phyloP scores from a whole-genome alignment of 2,113 vertebrate genomes.

The Saimiri boliviensis region DNA sequence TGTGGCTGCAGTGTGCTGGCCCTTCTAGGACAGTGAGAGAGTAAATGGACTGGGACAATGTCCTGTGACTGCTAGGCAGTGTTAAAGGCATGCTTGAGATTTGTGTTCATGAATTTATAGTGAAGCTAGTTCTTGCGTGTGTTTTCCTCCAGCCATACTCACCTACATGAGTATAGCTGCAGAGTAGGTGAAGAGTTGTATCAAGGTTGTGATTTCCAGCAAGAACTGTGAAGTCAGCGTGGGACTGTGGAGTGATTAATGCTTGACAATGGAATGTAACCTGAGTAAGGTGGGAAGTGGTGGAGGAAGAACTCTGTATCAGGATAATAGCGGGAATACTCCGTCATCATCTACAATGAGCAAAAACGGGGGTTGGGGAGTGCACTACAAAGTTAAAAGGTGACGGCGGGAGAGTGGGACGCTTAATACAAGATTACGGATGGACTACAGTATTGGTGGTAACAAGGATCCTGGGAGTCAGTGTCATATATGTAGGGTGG shows the following conservation, averaged over 20 bases:
- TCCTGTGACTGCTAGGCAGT: not conserved
- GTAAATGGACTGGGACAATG: not conserved
- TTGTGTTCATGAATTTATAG: not conserved
- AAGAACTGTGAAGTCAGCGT: not conserved
- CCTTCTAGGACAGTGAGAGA: not conserved
- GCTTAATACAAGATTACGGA: not conserved
- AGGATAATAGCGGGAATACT: not conserved
- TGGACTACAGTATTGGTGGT: not conserved
- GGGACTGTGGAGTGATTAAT: not conserved
- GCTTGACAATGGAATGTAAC: not conserved
- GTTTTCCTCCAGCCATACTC: not conserved
- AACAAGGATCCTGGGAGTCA: not conserved
- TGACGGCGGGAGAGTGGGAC: not conserved
- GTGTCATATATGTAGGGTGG: not conserved
- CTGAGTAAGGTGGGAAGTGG: not conserved
- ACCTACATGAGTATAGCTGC: not conserved
- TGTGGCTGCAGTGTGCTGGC: not conserved
- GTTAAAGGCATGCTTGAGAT: not conserved
- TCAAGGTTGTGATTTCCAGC: not conserved
- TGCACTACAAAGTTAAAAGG: not conserved
- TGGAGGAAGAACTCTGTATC: not conserved
- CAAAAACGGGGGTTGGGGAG: not conserved
- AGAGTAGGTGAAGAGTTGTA: not conserved
- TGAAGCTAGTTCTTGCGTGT: not conserved
- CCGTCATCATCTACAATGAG: too few relatives aligned